Base-by-base conservation (phyloP, 2,888 invertebrate species). In the Nomada flava region DNA sequence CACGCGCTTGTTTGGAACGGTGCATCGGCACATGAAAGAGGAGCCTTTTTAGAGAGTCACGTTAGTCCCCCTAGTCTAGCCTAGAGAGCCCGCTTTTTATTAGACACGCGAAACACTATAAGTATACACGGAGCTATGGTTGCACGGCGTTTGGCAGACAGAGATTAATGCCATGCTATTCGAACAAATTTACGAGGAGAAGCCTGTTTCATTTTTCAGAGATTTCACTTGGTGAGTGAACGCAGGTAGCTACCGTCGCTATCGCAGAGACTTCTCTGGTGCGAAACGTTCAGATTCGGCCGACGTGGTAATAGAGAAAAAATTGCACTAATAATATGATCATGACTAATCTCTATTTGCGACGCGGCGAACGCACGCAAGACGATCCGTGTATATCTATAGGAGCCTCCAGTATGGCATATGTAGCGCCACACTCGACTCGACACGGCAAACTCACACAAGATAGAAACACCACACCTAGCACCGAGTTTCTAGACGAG, bases 381-480 rank as follows among this genome's bases (percentile, higher is more conserved):
- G 63, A 69, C 60, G 77, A 60, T 65, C 84, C 76, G 73, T 79
- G 83, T 78, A 59, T 86, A 84, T 71, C 74, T 86, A 80, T 81
- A 86, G 78, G 87, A 81, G 88, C 85, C 86, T 87, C 87, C 87
- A 92, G 57, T 57, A 57, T 20, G 20, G 57, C 57, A 57, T 57
- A 57, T 20, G 92, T 92, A 92, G 89, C 89, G 87, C 89, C 88
- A 90, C 90, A 90, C 89, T 87, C 87, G 88, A 88, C 88, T 92
- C 92, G 91, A 90, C 90, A 88, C 86, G 84, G 91, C 88, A 88
- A 73, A 88, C 84, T 88, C 90, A 93, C 92, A 92, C 92, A 92
- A 91, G 90, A 91, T 92, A 93, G 91, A 92, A 92, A 93, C 93
- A 93, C 93, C 92, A 93, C 93, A 93, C 92, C 93, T 93, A 90